Evolutionary conservation across 2,888 invertebrate genomes (phyloP), one percentile per base, ranked within the genome.

Genomic region (Morinoia aosen): DNA sequence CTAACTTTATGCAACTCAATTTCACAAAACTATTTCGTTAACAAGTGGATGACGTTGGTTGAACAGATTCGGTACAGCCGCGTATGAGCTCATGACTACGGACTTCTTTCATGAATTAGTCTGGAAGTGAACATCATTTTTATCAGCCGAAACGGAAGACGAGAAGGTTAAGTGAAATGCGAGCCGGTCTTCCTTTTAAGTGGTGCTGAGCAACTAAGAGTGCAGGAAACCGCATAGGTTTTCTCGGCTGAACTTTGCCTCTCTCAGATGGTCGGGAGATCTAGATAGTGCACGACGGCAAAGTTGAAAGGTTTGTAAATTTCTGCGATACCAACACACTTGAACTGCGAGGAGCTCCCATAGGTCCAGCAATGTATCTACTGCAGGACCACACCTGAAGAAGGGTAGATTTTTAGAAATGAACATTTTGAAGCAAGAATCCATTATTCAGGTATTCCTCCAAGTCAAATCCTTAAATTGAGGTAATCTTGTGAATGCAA

Each of bases 171-270:
- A 33, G 76, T 76, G 76, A 76, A 76, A 76, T 76, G 19, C 12
- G 76, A 76, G 76, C 76, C 25, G 19, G 76, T 76, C 76, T 76
- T 76, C 25, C 76, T 76, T 33, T 76, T 33, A 76, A 76, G 76
- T 76, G 76, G 16, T 76, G 33, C 76, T 76, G 76, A 76, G 76
- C 76, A 76, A 76, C 76, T n/a, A 33, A 76, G 33, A 76, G 76
- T 33, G 33, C 2, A 76, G 76, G 76, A 33, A 76, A 76, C 76
- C 76, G 33, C 8, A 33, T 76, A 10, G 76, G 76, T 76, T 76
- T 76, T 76, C 76, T 76, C 76, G 76, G 76, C 76, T 76, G 76
- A 76, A 76, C 76, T 76, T 76, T 76, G 76, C 76, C 76, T 33
- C 76, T 76, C 25, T 76, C 76, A 76, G 76, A 76, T 76, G 76